Base-by-base conservation (phyloP, 2,113 vertebrate genomes). In the Carettochelys insculpta region DNA sequence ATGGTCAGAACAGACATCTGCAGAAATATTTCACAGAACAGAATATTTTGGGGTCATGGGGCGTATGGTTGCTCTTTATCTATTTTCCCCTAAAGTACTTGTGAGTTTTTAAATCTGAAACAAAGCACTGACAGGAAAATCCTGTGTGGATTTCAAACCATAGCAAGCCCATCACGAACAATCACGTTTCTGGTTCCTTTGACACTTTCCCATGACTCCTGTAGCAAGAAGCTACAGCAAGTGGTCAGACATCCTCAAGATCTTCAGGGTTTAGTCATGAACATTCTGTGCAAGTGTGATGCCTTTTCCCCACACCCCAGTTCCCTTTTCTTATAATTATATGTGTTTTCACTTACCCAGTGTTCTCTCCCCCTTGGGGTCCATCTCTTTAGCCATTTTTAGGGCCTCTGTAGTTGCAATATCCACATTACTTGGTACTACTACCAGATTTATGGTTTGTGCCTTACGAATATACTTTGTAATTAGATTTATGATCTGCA, bases 321-420 rank as follows among this genome's bases (percentile, higher is more conserved):
- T 19, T 29, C 38, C 43, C 27, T 75, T 75, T 75, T 6, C 45
- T 71, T 73, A 24, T 6, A 79, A 58, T 43, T 73, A 43, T 41
- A 43, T 47, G 24, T 31, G 83, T 43, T 5, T 80, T 71, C 71
- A 75, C 92, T 91, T 88, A 98, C 98, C 98, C 51, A 98, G 92
- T 91, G 98, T 98, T 78, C 98, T 98, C 79, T 98, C 97, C 65
- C 98, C 98, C 0, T 95, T 61, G 4, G 98, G 97, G 93, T 98
- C 98, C 93, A 98, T 98, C 47, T 95, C 93, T 84, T 98, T 97
- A 3, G 98, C 98, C 98, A 99, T 98, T 94, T 97, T 97, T 93
- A 98, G 93, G 2, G 98, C 98, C 94, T 99, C 98, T 3, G 98
- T 98, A 84, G 98, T 98, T 29, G 98, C 98, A 5, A 99, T 98